These are phyloP conservation scores for Dascyllus trimaculatus DNA, from an alignment of 2,113 vertebrate species.

Conservation along the genomic window DNA sequence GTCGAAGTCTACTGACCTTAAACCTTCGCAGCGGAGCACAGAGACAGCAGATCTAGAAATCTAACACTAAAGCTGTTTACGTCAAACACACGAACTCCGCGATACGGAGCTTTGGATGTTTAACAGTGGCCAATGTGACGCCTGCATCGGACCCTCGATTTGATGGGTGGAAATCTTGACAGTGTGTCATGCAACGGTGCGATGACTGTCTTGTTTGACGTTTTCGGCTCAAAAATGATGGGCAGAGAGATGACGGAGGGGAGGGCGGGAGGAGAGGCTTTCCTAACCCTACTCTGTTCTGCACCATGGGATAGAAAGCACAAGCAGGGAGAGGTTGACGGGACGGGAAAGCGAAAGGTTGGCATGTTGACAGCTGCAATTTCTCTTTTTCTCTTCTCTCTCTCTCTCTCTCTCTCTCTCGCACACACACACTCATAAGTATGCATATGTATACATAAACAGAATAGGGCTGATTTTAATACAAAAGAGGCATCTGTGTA, in stretches of 20 bases:
- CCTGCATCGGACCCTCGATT: neutral
- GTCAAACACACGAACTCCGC: constrained; percentile 34
- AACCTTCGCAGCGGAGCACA: constrained; percentile 23
- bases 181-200: constrained; percentile 16
- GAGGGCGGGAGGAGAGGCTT: constrained; percentile 33
- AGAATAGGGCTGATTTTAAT: constrained; percentile 16
- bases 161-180: constrained; percentile 44
- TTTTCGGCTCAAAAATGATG: constrained; percentile 35
- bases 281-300: constrained; percentile 56
- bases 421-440: constrained; percentile 15
- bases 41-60: constrained; percentile 19
- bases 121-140: constrained; percentile 7
- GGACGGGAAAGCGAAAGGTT: constrained; percentile 44
- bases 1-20: constrained; percentile 35
- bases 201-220: constrained; percentile 21
- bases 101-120: constrained; percentile 9
- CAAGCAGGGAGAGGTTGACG: constrained; percentile 47
- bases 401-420: neutral
- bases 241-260: constrained; percentile 35
- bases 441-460: constrained; percentile 31
- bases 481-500: constrained; percentile 1
- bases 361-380: constrained; percentile 65
- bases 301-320: constrained; percentile 49
- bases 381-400: neutral
- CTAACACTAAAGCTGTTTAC: constrained; percentile 1